Percentiles rank a stretch among this genome's conserved stretches.
phyloP scores from a whole-genome alignment of 2,797 vertebrate genomes.

The Nasua narica region DNA sequence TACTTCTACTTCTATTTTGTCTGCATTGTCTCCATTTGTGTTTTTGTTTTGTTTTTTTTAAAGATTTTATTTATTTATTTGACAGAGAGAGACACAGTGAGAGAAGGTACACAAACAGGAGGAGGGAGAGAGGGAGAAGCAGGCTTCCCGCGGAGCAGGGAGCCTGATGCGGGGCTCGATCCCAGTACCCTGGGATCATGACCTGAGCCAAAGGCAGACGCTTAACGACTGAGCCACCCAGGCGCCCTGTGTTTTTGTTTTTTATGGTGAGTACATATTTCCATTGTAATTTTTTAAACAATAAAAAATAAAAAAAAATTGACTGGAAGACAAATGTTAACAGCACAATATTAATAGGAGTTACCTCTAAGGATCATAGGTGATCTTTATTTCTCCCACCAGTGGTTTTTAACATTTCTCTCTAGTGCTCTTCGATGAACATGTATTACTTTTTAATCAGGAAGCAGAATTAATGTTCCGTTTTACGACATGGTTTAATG shows the following conservation, averaged over 20 bases:
- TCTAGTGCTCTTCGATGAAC: neutral
- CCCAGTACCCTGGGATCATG: too few relatives aligned
- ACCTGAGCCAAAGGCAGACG: too few relatives aligned
- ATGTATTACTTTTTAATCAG: neutral
- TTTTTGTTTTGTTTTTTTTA: neutral
- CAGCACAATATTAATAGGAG: neutral
- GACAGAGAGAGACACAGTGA: too few relatives aligned
- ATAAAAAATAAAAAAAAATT: neutral
- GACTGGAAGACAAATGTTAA: neutral
- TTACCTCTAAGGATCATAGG: neutral
- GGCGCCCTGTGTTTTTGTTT: neutral
- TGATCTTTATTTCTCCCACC: neutral
- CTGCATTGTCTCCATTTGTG: neutral
- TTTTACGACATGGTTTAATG: slow-evolving; percentile 1
- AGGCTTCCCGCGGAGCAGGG: too few relatives aligned
- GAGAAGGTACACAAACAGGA: too few relatives aligned
- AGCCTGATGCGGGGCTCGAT: too few relatives aligned
- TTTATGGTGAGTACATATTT: neutral
- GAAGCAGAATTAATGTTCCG: neutral
- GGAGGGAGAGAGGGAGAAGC: too few relatives aligned
- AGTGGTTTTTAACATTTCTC: neutral
- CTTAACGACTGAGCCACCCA: too few relatives aligned
- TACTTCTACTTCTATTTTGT: neutral
- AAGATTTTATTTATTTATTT: too few relatives aligned
- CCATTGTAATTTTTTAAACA: neutral